Conservation (phyloP, 2,888 invertebrate genomes). For the Clitarchus hookeri region DNA sequence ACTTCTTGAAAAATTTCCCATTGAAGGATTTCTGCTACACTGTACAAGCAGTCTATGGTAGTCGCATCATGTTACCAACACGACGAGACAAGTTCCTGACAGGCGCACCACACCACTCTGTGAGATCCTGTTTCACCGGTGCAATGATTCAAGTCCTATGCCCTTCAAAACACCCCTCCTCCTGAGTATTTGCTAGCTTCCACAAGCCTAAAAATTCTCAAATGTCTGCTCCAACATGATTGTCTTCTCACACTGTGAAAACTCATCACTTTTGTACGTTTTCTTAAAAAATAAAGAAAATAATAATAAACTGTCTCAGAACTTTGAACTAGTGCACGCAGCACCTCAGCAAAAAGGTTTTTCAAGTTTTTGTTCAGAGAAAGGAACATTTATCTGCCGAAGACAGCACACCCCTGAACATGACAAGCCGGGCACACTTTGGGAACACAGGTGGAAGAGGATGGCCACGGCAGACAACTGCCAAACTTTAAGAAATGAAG, state of each 20-base stretch:
- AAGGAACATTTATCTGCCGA: conserved; percentile 5
- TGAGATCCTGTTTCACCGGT: background rate
- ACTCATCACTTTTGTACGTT: conserved; percentile 15
- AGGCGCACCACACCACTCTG: background rate
- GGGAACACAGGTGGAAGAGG: background rate
- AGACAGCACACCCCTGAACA: background rate
- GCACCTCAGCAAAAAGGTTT: background rate
- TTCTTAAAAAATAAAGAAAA: background rate
- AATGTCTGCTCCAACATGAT: background rate
- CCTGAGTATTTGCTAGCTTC: background rate
- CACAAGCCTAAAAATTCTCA: background rate
- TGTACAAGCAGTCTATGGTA: background rate
- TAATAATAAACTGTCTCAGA: background rate
- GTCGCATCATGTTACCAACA: background rate
- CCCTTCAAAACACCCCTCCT: background rate
- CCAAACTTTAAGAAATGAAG: background rate
- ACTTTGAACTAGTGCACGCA: background rate
- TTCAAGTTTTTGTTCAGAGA: background rate
- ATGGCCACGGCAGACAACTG: background rate
- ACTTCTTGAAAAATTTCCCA: conserved; percentile 15
- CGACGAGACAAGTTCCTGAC: background rate
- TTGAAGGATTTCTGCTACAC: background rate
- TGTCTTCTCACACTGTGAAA: conserved; percentile 22
- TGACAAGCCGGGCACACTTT: background rate
- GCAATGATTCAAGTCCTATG: background rate